Evolutionary conservation across 2,113 vertebrate species (phyloP).

Genomic region (Haemorhous mexicanus): DNA sequence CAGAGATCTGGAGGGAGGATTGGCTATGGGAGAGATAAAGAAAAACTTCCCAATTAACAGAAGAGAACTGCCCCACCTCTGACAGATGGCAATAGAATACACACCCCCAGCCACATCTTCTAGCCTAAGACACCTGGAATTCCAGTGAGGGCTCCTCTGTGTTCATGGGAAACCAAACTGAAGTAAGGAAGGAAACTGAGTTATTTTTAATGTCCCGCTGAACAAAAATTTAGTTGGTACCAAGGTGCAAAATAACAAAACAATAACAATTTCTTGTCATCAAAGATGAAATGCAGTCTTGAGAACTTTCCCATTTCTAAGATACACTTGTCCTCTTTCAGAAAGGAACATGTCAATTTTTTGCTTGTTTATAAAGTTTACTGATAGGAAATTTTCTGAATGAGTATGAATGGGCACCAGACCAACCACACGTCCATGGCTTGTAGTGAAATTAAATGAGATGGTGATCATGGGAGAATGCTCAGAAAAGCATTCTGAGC

Average conservation of each 20-base stretch:
- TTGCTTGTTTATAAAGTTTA: background rate
- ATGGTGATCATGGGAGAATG: background rate
- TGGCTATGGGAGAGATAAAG: too few species aligned
- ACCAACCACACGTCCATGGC: background rate
- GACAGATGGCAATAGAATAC: too few species aligned
- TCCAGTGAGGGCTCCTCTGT: background rate
- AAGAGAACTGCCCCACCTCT: too few species aligned
- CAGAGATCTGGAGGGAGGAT: too few species aligned
- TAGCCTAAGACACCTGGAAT: too few species aligned
- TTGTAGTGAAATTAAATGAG: background rate
- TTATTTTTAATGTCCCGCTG: background rate
- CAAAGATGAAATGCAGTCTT: background rate
- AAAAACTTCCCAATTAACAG: too few species aligned
- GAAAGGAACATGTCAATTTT: background rate
- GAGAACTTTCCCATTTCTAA: background rate
- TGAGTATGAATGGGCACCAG: background rate
- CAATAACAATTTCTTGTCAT: background rate
- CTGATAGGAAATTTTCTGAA: background rate
- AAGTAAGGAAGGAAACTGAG: background rate
- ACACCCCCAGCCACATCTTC: too few species aligned
- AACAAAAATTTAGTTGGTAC: background rate
- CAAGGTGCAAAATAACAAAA: background rate
- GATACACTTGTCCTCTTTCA: background rate
- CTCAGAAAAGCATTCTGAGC: background rate
- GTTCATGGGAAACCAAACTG: background rate